Conservation (phyloP, 2,888 invertebrate genomes). For the Molanna angustata region DNA sequence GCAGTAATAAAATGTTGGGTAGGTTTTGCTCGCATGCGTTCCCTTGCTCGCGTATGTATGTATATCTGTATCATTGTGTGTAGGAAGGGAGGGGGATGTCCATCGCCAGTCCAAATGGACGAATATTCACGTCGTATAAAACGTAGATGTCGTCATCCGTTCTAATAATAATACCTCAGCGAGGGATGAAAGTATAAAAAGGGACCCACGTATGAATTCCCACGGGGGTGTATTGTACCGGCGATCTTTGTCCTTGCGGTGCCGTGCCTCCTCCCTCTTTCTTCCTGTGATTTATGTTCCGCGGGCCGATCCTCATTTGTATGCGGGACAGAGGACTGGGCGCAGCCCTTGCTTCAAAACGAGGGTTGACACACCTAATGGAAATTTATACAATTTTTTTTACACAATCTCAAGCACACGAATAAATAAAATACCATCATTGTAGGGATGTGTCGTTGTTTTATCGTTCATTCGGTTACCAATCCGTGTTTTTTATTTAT, state of each 20-base stretch:
- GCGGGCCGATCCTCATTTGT: constrained; percentile 16
- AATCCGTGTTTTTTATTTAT: too few species aligned
- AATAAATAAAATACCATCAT: too few species aligned
- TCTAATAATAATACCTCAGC: constrained; percentile 4
- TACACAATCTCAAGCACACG: too few species aligned
- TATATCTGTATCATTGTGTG: not conserved
- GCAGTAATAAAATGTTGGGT: too few species aligned
- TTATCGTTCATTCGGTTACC: too few species aligned
- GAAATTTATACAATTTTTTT: too few species aligned
- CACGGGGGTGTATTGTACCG: constrained; percentile 5
- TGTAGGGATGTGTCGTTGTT: too few species aligned
- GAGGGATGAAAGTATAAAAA: constrained; percentile 5
- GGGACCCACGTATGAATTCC: constrained; percentile 4
- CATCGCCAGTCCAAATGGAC: too few species aligned
- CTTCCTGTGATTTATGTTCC: constrained; percentile 15
- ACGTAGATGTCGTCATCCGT: constrained; percentile 2
- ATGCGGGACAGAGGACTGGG: constrained; percentile 9
- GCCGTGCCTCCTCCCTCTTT: not conserved
- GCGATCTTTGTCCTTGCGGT: constrained; percentile 2
- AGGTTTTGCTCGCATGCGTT: too few species aligned
- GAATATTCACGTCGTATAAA: not conserved
- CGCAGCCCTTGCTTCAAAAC: not conserved
- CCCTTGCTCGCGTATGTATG: not conserved
- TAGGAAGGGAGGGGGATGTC: too few species aligned
- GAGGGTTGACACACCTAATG: constrained; percentile 1